Evolutionary conservation across 2,888 invertebrate genomes (phyloP), one percentile per base, ranked within the genome.

Genomic region (Eupeodes luniger): DNA sequence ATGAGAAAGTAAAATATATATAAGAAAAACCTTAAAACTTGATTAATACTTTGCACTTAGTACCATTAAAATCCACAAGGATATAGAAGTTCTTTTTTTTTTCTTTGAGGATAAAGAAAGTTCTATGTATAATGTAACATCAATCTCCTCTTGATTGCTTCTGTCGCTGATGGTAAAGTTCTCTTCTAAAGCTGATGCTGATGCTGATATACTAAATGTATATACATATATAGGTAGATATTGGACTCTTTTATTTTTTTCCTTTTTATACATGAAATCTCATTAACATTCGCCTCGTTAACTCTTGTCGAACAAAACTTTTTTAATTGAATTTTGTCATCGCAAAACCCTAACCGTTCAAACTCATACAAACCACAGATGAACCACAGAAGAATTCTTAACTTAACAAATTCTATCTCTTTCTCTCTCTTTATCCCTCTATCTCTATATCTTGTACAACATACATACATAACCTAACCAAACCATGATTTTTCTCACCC

Each of bases 241-340:
- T 40, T 40, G 40, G 40, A 40, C 40, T 40, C 40, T 27, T 27
- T 62, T 12, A 44, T n/a, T 66, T 64, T 36, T 86, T 77, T 72
- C 16, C 59, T 61, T 72, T 79, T 62, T 72, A 75, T 82, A 59
- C 62, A 70, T 36, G 62, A 82, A 59, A 79, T 74, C 74, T 66
- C 85, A 86, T 86, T 69, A 69, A 78, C 74, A 81, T 81, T 77
- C 88, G 74, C 53, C 74, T 51, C 57, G 82, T 72, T 78, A 77
- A 75, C 85, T 81, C 53, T 62, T 62, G 78, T 81, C 16, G 67
- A 59, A 27, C 55, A 67, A 88, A 88, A 88, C 85, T 88, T 88
- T 88, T 88, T 88, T 88, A 85, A 88, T 88, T 88, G 88, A 88
- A 88, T 88, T 85, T 81, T 76, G 87, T 87, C 83, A 81, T 77